These are phyloP conservation scores for Epinephelus cyanopodus DNA, from an alignment of 2,113 vertebrate genomes.

Conservation along the genomic window DNA sequence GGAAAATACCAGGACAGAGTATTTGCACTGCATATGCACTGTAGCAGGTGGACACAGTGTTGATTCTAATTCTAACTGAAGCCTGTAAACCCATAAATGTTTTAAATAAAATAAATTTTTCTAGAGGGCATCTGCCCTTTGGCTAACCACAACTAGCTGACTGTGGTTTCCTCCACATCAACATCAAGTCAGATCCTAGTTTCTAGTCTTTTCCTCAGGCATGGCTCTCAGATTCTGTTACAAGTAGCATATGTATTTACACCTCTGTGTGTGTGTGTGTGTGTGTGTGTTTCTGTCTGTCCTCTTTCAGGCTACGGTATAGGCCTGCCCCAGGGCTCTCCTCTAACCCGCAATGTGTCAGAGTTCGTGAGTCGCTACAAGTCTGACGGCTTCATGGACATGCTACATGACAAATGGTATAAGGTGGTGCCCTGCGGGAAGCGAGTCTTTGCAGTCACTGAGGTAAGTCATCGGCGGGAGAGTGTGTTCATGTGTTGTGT, in stretches of 20 bases:
- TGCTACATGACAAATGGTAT: conserved; percentile 97
- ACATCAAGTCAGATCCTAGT: neutral
- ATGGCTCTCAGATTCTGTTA: neutral
- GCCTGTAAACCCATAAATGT: conserved; percentile 45
- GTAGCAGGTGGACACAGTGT: conserved; percentile 9
- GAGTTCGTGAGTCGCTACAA: conserved; percentile 96
- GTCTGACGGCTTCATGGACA: conserved; percentile 96
- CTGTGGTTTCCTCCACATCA: conserved; percentile 19
- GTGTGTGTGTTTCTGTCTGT: conserved; percentile 3
- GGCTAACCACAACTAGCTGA: conserved; percentile 34
- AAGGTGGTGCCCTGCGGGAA: conserved; percentile 95
- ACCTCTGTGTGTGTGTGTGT: neutral
- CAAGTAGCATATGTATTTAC: conserved; percentile 31
- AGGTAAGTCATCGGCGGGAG: conserved; percentile 85
- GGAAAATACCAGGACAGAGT: neutral
- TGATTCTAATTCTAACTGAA: conserved; percentile 47
- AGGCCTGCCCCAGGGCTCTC: conserved; percentile 93
- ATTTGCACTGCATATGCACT: conserved; percentile 3
- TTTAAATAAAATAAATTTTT: conserved; percentile 14
- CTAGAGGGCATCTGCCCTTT: conserved; percentile 62
- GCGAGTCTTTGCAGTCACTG: conserved; percentile 93
- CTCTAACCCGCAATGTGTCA: conserved; percentile 92
- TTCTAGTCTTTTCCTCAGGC: conserved; percentile 6
- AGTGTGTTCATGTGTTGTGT: conserved; percentile 40
- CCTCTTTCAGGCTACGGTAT: conserved; percentile 92